phyloP scores from a whole-genome alignment of 2,113 vertebrate species.

The Pholis gunnellus region DNA sequence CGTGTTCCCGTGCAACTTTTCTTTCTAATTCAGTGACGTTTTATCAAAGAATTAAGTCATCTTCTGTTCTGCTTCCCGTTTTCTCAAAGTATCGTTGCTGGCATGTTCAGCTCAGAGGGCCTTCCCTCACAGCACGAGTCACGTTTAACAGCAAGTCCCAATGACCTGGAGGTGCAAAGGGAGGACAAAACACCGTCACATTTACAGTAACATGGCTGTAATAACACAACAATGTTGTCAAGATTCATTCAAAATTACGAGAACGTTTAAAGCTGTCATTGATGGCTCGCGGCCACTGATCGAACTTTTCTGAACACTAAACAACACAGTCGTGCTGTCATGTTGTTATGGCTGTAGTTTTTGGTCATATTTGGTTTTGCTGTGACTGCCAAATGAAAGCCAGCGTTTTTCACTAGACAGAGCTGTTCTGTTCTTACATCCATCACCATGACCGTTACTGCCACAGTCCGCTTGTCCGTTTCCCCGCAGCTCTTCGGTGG shows the following conservation, averaged over 20 bases:
- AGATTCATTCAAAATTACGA: not conserved
- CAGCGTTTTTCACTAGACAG: not conserved
- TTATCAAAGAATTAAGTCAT: not conserved
- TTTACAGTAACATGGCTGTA: not conserved
- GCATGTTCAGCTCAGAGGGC: not conserved
- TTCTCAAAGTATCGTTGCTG: not conserved
- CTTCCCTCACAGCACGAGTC: not conserved
- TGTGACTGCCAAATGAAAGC: not conserved
- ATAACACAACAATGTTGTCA: not conserved
- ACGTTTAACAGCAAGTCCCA: not conserved
- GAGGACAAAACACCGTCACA: too few species aligned
- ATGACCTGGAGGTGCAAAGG: not conserved
- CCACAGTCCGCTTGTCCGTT: conserved; percentile 8
- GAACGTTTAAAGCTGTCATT: not conserved
- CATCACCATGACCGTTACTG: not conserved
- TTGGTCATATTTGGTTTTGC: not conserved
- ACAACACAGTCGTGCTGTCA: not conserved
- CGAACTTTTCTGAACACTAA: not conserved
- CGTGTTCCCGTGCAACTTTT: not conserved
- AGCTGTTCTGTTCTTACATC: not conserved
- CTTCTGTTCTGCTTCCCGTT: not conserved
- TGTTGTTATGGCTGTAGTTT: not conserved
- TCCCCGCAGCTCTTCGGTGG: conserved; percentile 82
- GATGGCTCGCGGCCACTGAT: too few species aligned
- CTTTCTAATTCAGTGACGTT: not conserved